Conservation (phyloP, 2,888 invertebrate species). For the Clusia tigrina region DNA sequence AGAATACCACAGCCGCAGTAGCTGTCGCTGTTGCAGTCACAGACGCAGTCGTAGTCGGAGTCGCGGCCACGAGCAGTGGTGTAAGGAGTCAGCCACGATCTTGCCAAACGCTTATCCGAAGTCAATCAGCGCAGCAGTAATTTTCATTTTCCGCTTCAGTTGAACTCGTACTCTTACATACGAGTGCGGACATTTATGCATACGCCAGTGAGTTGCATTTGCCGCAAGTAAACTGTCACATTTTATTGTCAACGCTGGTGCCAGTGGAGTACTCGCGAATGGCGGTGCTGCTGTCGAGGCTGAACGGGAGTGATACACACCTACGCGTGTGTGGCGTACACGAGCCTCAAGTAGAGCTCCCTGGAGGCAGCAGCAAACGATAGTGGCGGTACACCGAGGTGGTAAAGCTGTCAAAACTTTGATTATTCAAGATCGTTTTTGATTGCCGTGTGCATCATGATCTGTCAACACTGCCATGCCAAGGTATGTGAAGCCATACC, state of each 20-base stretch:
- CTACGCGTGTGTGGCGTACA: too few species aligned
- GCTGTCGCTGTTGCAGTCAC: too few species aligned
- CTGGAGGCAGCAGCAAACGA: neutral
- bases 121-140: slow-evolving; percentile 17
- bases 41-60: too few species aligned
- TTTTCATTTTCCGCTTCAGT: slow-evolving; percentile 19
- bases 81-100: slow-evolving; percentile 10
- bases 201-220: neutral
- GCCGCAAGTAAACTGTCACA: neutral
- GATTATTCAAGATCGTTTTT: neutral
- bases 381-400: slow-evolving; percentile 2
- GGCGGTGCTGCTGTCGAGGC: too few species aligned
- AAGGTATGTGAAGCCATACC: neutral
- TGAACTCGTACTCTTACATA: neutral
- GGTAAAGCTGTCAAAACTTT: neutral
- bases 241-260: neutral
- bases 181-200: neutral
- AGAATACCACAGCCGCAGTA: too few species aligned
- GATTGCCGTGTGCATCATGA: too few species aligned
- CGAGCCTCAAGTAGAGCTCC: too few species aligned
- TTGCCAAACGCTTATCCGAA: slow-evolving; percentile 17
- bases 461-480: neutral
- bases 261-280: neutral
- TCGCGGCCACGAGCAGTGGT: too few species aligned
- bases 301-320: neutral